A percentile compares a stretch with the other conserved stretches of the same genome.
Evolutionary conservation across 2,797 vertebrate genomes (phyloP).

Genomic region (Aeoliscus strigatus): DNA sequence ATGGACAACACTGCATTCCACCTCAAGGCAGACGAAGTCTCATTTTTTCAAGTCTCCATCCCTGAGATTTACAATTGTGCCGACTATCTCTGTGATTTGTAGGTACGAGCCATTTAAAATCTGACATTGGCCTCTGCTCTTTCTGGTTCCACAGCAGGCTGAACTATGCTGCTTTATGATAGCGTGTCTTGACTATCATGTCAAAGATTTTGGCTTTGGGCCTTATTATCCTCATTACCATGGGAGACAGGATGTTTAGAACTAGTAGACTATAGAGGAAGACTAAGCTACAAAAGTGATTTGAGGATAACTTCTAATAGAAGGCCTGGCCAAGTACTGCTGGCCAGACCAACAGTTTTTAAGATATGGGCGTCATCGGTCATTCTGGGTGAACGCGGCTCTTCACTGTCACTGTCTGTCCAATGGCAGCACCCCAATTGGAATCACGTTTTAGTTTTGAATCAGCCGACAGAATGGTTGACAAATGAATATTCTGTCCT

Average conservation of each 20-base stretch:
- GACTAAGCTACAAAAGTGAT: no score
- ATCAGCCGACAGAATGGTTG: no score
- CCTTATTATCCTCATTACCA: slow-evolving; percentile 1
- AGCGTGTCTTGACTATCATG: slow-evolving; percentile 3
- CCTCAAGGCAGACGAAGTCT: slow-evolving; percentile 38
- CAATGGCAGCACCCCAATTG: no score
- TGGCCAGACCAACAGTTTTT: no score
- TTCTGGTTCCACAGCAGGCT: slow-evolving; percentile 13
- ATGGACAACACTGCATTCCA: slow-evolving; percentile 57
- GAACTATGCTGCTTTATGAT: slow-evolving; percentile 10
- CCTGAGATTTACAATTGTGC: slow-evolving; percentile 49
- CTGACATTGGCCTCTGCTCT: slow-evolving; percentile 14
- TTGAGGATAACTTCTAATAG: no score
- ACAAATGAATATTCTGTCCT: no score
- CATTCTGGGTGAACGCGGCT: no score
- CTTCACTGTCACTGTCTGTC: no score
- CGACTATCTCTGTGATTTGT: slow-evolving; percentile 58
- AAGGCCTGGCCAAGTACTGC: no score
- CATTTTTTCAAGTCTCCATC: slow-evolving; percentile 40
- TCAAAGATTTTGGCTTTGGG: no score
- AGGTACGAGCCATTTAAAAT: slow-evolving; percentile 38
- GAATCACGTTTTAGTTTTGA: no score
- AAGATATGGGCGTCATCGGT: no score
- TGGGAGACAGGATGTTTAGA: neutral
- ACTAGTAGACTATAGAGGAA: neutral